Evolutionary conservation across 2,888 invertebrate genomes (phyloP).

Genomic region (Amphimallon solstitiale): DNA sequence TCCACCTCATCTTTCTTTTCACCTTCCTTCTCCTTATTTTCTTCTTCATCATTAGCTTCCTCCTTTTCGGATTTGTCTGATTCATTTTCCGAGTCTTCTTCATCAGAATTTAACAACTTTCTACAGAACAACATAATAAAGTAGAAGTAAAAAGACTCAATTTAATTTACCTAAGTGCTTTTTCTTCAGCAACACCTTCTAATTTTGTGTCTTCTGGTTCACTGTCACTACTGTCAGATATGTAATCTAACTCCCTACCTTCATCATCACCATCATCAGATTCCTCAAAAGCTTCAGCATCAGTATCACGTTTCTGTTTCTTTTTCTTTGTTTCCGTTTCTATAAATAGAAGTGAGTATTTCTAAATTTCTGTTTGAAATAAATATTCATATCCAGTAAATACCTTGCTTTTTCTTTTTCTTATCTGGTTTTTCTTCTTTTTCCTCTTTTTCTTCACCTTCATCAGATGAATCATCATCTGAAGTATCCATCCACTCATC

Average conservation of each 20-base stretch:
- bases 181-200: slow-evolving; percentile 79
- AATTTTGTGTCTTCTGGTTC: slow-evolving; percentile 82
- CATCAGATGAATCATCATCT: slow-evolving; percentile 82
- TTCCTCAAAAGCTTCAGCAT: slow-evolving; percentile 93
- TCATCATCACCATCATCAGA: slow-evolving; percentile 98
- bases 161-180: slow-evolving; percentile 66
- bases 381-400: slow-evolving; percentile 53
- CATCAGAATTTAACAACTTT: slow-evolving; percentile 87
- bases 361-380: not conserved
- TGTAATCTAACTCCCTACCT: slow-evolving; percentile 93
- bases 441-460: slow-evolving; percentile 75
- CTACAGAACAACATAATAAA: slow-evolving; percentile 57
- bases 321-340: slow-evolving; percentile 61
- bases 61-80: slow-evolving; percentile 81
- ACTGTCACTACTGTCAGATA: slow-evolving; percentile 81
- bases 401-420: slow-evolving; percentile 71
- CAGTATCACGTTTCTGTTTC: slow-evolving; percentile 82
- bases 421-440: slow-evolving; percentile 69
- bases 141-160: not conserved
- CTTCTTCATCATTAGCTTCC: slow-evolving; percentile 74
- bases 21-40: slow-evolving; percentile 76
- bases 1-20: slow-evolving; percentile 65
- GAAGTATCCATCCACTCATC: slow-evolving; percentile 89
- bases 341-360: not conserved
- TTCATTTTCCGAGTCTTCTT: slow-evolving; percentile 88